Base-by-base conservation (phyloP, 2,113 vertebrate genomes). In the Hippocampus guttulatus region DNA sequence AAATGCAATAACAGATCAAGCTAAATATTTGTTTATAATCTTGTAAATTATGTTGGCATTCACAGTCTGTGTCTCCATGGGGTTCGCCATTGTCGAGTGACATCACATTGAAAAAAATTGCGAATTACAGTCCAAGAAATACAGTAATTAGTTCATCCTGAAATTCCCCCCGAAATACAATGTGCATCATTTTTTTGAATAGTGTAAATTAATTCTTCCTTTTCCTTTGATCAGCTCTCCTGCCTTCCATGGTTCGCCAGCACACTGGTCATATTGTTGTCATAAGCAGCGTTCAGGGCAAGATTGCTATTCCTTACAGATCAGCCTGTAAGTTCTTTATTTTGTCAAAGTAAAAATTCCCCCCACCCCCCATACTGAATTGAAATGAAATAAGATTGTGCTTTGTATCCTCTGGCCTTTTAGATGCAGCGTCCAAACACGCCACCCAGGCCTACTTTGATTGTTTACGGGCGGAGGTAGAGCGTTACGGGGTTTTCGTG, bases 401-500 rank as follows among this genome's bases (percentile, higher is more conserved):
- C 0, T 82, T 69, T 76, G 11, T 58, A 1, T 20, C 21, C 45
- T 20, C 69, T 67, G 25, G 43, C 14, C 14, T 45, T 45, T 41
- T 87, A 99, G 96, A 99, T 16, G 92, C 96, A 3, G 96, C 96
- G 18, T 99, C 97, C 2, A 99, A 99, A 68, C 97, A 99, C 0
- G 97, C 97, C 3, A 95, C 93, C 47, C 97, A 99, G 89, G 97
- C 97, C 3, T 99, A 96, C 87, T 99, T 96, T 18, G 97, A 99
- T 82, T 98, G 97, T 20, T 86, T 99, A 8, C 91, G 97, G 27
- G 97, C 97, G 0, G 97, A 99, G 85, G 81, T 98, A 0, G 91
- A 94, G 40, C 88, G 89, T 74, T 87, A 92, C 0, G 84, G 90
- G 40, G 91, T 99, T 0, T 76, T 90, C 0, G 97, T 99, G 85